Percentiles rank a stretch among this genome's conserved stretches.
Evolutionary conservation across 1,140 invertebrate genomes (phyloP).

Genomic region (Phymorhynchus buccinoides): DNA sequence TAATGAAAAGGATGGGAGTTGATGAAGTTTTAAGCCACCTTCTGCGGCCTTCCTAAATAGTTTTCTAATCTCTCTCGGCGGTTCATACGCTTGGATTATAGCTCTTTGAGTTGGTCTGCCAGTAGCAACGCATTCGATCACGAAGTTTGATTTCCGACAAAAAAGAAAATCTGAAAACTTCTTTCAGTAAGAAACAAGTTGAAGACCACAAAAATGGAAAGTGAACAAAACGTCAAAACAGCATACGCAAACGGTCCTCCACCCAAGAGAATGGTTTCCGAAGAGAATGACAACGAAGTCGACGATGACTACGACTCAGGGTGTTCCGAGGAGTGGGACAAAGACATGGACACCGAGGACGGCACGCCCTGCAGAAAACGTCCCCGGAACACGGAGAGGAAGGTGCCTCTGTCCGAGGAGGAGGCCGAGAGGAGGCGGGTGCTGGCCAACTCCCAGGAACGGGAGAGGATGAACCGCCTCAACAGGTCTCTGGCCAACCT

Average conservation of each 20-base stretch:
- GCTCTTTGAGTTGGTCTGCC: neutral
- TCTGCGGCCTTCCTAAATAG: neutral
- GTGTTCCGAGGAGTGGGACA: conserved; percentile 7
- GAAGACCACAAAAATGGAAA: neutral
- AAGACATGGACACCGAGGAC: neutral
- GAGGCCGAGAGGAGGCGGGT: conserved; percentile 52
- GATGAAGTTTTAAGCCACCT: neutral
- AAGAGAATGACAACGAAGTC: neutral
- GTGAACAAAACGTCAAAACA: neutral
- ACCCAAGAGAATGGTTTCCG: neutral
- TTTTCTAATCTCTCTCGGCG: neutral
- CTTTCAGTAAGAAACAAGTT: neutral
- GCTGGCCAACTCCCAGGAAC: conserved; percentile 76
- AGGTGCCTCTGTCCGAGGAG: conserved; percentile 31
- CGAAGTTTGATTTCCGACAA: neutral
- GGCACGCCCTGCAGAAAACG: neutral
- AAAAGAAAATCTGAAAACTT: neutral
- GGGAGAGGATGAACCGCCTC: conserved; percentile 95
- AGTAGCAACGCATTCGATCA: neutral
- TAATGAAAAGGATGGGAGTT: neutral
- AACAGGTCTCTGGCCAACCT: conserved; percentile 91
- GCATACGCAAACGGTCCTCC: neutral
- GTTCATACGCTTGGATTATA: neutral
- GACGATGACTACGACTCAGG: neutral
- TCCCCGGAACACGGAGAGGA: neutral